Evolutionary conservation across 2,888 invertebrate genomes (phyloP), one percentile per base, ranked within the genome.

Genomic region (Brachypalpus laphriformis): DNA sequence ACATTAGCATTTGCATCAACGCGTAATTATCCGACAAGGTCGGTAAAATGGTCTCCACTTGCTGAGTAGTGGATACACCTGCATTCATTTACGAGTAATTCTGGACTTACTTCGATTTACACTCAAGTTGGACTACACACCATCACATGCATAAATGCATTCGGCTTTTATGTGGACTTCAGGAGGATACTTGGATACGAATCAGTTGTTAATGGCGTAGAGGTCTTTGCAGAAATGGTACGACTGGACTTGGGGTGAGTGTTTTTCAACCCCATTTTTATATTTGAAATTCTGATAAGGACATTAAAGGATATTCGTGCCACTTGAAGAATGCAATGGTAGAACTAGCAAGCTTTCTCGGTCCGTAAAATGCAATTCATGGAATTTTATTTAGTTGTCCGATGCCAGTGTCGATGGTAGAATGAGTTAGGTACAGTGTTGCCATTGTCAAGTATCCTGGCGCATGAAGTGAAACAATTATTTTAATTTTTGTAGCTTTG

Each of bases 241-340:
- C 9, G 8, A 18, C 16, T 59, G 25, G 8, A 22, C 25, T 6
- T 45, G 11, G 31, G 51, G 57, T 54, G 70, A 54, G 56, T 72
- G 31, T 34, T 40, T 68, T 66, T 54, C 31, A 14, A 18, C 22
- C 42, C 63, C 31, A 31, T 65, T 71, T 42, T 57, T 59, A 77
- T 68, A 82, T 82, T 72, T 82, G 82, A 82, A 82, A 82, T 77
- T 71, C 77, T 77, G 82, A 82, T 82, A 82, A 82, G 82, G 77
- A 72, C 72, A 78, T 82, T 72, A 78, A 61, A 82, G 71, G 82
- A 77, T 72, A 77, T 78, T 77, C 66, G 51, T 82, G 71, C 45
- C 71, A 54, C 66, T 78, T 56, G 37, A 68, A 47, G 77, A 82
- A 77, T 77, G 82, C 72, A 74, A 56, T 61, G 37, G 47, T 2